Percentiles rank a stretch among this genome's conserved stretches.
phyloP scores from a whole-genome alignment of 2,888 invertebrate species.

The Chromoteleia sp. region DNA sequence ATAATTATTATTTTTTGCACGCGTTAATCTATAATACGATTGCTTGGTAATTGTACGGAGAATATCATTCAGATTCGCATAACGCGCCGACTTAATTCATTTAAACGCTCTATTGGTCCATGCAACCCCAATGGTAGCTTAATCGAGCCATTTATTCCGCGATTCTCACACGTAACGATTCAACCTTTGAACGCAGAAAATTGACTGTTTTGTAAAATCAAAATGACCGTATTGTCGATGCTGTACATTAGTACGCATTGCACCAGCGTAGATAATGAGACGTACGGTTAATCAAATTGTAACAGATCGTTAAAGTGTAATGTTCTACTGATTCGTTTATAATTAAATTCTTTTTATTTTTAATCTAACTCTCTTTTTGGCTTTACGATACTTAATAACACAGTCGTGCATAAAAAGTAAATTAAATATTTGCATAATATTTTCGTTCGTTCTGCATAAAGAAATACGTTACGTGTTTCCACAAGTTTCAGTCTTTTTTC shows the following conservation, averaged over 20 bases:
- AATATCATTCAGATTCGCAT: slow-evolving; percentile 64
- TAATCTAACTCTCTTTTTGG: too few species aligned
- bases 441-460: too few species aligned
- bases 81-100: slow-evolving; percentile 78
- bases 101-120: slow-evolving; percentile 81
- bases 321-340: background rate
- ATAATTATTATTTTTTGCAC: slow-evolving; percentile 1
- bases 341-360: too few species aligned
- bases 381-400: too few species aligned
- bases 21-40: slow-evolving; percentile 15
- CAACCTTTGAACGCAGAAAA: slow-evolving; percentile 63
- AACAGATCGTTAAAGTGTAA: slow-evolving; percentile 22
- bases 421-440: too few species aligned
- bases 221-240: slow-evolving; percentile 46
- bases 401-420: too few species aligned
- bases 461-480: too few species aligned
- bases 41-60: slow-evolving; percentile 45
- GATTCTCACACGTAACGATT: slow-evolving; percentile 59
- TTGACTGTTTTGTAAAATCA: slow-evolving; percentile 62
- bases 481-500: too few species aligned
- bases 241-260: slow-evolving; percentile 43
- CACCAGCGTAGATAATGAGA: slow-evolving; percentile 28
- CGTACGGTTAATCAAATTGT: slow-evolving; percentile 31
- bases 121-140: slow-evolving; percentile 76
- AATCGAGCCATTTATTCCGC: slow-evolving; percentile 78